Conservation (phyloP, 2,797 vertebrate genomes). For the Alectoris magna region DNA sequence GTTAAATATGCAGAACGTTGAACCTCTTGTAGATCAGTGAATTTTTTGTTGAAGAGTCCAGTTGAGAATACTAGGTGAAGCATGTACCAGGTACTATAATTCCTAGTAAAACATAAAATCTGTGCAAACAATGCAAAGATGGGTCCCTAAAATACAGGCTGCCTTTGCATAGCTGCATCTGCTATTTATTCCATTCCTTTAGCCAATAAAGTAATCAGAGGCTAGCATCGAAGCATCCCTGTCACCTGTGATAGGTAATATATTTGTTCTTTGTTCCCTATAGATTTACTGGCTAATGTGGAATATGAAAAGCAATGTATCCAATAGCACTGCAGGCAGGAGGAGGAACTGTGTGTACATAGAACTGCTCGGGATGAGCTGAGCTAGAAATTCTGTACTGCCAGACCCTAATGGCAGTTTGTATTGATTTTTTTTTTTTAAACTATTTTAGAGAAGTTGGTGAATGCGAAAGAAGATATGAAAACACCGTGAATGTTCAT, state of each 20-base stretch:
- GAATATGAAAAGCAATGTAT: conserved; percentile 48
- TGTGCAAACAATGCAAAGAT: conserved; percentile 25
- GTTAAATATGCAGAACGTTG: conserved; percentile 43
- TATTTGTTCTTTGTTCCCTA: conserved; percentile 59
- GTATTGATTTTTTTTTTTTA: not conserved
- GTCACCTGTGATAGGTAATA: conserved; percentile 66
- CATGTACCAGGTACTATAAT: not conserved
- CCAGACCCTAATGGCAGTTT: not conserved
- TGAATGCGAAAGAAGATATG: not conserved
- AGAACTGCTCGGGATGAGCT: not conserved
- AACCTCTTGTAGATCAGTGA: conserved; percentile 32
- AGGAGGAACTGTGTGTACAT: conserved; percentile 53
- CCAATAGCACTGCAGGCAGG: conserved; percentile 51
- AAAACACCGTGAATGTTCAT: not conserved
- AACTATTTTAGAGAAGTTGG: not conserved
- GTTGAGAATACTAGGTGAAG: conserved; percentile 43
- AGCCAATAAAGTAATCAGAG: conserved; percentile 11
- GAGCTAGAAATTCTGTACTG: conserved; percentile 28
- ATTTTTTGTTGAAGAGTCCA: conserved; percentile 57
- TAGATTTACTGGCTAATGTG: conserved; percentile 38
- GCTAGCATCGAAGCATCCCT: conserved; percentile 44
- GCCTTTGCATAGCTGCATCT: conserved; percentile 4
- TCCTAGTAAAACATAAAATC: conserved; percentile 42
- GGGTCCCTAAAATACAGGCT: not conserved
- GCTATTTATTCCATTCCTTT: not conserved